Conservation (phyloP, 2,888 invertebrate genomes). For the Dryomyza anilis region DNA sequence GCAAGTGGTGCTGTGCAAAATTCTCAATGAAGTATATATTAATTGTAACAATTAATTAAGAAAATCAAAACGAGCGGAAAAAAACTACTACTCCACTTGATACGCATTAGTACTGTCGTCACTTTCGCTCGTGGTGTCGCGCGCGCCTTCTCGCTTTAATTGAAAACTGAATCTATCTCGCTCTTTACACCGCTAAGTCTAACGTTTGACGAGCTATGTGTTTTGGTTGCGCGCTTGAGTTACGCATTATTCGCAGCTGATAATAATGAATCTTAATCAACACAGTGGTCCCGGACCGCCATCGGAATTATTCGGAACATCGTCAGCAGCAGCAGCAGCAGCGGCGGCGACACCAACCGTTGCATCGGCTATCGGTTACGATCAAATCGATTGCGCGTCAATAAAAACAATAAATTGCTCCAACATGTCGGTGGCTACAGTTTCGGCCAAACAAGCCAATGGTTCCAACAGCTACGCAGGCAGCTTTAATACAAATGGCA, state of each 20-base stretch:
- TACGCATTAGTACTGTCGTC: too few species aligned
- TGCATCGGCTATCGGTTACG: conserved; percentile 25
- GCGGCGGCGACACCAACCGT: conserved; percentile 15
- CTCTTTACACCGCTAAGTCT: not conserved
- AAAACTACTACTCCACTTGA: too few species aligned
- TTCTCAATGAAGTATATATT: conserved; percentile 1
- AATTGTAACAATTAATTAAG: not conserved
- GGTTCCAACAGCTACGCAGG: not conserved
- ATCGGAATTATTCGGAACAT: conserved; percentile 28
- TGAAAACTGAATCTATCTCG: not conserved
- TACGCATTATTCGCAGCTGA: conserved; percentile 52
- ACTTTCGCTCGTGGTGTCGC: conserved; percentile 18
- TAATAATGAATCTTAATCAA: conserved; percentile 60
- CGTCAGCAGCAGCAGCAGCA: conserved; percentile 17
- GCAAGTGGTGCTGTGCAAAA: not conserved
- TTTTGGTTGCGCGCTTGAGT: conserved; percentile 9
- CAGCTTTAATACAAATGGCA: not conserved
- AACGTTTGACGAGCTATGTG: conserved; percentile 12
- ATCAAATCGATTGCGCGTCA: conserved; percentile 35
- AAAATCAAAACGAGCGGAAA: conserved; percentile 1
- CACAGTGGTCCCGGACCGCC: conserved; percentile 61
- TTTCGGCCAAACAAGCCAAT: not conserved
- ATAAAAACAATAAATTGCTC: conserved; percentile 16
- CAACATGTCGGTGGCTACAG: not conserved
- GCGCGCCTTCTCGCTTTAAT: not conserved